Conservation (phyloP, 2,888 invertebrate species). For the Caenorhabditis becei region DNA sequence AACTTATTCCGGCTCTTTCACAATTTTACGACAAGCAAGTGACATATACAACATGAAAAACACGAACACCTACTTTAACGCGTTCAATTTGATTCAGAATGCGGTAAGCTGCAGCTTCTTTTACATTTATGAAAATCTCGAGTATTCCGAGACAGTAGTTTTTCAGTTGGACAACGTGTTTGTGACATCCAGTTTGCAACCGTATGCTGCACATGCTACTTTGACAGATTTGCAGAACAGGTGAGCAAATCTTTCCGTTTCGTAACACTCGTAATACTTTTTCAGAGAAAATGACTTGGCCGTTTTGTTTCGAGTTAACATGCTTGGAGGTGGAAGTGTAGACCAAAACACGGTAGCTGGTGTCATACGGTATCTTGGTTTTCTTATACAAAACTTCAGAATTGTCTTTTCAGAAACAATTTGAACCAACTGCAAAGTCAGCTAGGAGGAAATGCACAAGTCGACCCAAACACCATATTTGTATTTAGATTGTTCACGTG, state of each 20-base stretch:
- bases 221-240: conserved; percentile 64
- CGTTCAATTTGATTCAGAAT: conserved; percentile 60
- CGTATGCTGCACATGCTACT: conserved; percentile 51
- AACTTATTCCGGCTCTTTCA: conserved; percentile 53
- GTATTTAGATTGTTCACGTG: conserved; percentile 25
- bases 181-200: conserved; percentile 50
- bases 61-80: conserved; percentile 43
- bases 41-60: conserved; percentile 53
- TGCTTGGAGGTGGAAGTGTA: conserved; percentile 40
- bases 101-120: too few relatives aligned
- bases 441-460: conserved; percentile 61
- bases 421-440: conserved; percentile 43
- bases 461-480: conserved; percentile 61
- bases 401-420: conserved; percentile 36
- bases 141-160: neutral
- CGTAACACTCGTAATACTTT: neutral
- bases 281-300: conserved; percentile 62
- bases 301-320: conserved; percentile 58
- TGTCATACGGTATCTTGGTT: conserved; percentile 38
- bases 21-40: conserved; percentile 63
- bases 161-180: conserved; percentile 61
- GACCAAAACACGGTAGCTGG: conserved; percentile 44
- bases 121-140: neutral
- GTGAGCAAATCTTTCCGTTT: conserved; percentile 33
- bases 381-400: neutral